Base-by-base conservation (phyloP, 2,888 invertebrate genomes). In the Sphaerophoria rueppellii region DNA sequence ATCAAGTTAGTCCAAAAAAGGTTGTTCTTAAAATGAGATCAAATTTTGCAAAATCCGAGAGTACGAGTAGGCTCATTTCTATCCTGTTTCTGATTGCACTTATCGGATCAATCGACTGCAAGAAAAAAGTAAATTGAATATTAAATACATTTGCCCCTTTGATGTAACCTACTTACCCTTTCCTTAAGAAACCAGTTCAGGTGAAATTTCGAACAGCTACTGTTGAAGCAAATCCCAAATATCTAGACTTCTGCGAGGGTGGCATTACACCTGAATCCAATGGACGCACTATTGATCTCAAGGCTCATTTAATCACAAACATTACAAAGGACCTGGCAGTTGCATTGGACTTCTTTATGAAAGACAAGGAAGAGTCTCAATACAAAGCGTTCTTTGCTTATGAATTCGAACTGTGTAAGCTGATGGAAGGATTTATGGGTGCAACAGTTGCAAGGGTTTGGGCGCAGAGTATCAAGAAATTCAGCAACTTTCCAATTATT, bases 341-440 rank as follows among this genome's bases (percentile, higher is more conserved):
- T 6, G 43, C 9, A 43, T 43, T 43, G 43, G 11, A 12, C 4
- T 43, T 43, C 12, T 43, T 43, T 9, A 43, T 43, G 9, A 43
- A 43, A 43, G 12, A 9, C 43, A 43, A 43, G 12, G 11, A 43
- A 43, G 43, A 37, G 1, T 37, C 16, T 5, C 6, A 0, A 24
- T 73, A 65, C 35, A 79, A 60, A 16, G 12, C 2, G 46, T 86
- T 90, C 0, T 88, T 90, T 16, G 43, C 85, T 0, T 87, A 89
- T 4, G 86, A 83, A 14, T 37, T 89, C 4, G 88, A 90, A 61
- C 40, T 83, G 0, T 90, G 90, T 69, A 69, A 32, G 1, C 79
- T 89, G 0, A 69, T 34, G 46, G 81, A 88, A 0, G 63, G 82
- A 2, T 48, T 88, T n/a, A 57, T 57, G 57, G 37, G 57, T 14